Percentiles rank a stretch among this genome's conserved stretches.
These are phyloP conservation scores for Criorhina ranunculi DNA, from an alignment of 2,888 invertebrate genomes.

Conservation along the genomic window DNA sequence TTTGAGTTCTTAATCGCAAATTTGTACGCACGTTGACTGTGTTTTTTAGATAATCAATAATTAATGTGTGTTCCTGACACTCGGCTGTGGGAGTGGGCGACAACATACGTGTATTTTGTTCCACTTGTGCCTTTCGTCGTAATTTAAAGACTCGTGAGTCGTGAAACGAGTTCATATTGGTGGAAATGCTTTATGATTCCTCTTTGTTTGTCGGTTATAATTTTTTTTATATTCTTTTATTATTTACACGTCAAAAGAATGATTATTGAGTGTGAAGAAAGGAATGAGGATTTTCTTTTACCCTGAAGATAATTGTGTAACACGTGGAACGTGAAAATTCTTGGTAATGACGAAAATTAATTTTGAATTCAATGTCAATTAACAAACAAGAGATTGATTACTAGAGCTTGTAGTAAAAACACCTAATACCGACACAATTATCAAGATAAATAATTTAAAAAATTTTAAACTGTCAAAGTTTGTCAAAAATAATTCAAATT, in stretches of 20 bases:
- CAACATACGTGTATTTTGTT: constrained; percentile 1
- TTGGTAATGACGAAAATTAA: too few relatives aligned
- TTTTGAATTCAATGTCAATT: too few relatives aligned
- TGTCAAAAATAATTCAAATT: too few relatives aligned
- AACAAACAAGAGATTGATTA: too few relatives aligned
- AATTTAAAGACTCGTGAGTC: constrained; percentile 2
- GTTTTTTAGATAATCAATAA: constrained; percentile 69
- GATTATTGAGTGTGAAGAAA: background rate
- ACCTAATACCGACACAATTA: too few relatives aligned
- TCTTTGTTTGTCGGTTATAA: background rate
- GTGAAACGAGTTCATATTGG: constrained; percentile 3
- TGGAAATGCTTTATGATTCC: background rate
- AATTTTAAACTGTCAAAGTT: too few relatives aligned
- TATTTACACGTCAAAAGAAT: background rate
- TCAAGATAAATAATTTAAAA: too few relatives aligned
- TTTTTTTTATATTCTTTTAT: background rate
- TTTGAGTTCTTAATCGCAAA: constrained; percentile 71
- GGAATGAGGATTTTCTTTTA: too few relatives aligned
- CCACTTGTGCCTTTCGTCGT: background rate
- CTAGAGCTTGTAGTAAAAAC: too few relatives aligned
- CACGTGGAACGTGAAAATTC: too few relatives aligned
- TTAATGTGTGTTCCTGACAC: constrained; percentile 42
- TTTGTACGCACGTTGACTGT: constrained; percentile 56
- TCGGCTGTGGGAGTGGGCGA: background rate
- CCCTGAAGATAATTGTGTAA: too few relatives aligned